A percentile compares a stretch with the other conserved stretches of the same genome.
phyloP scores from a whole-genome alignment of 2,113 vertebrate species.

The Nesogale talazaci region DNA sequence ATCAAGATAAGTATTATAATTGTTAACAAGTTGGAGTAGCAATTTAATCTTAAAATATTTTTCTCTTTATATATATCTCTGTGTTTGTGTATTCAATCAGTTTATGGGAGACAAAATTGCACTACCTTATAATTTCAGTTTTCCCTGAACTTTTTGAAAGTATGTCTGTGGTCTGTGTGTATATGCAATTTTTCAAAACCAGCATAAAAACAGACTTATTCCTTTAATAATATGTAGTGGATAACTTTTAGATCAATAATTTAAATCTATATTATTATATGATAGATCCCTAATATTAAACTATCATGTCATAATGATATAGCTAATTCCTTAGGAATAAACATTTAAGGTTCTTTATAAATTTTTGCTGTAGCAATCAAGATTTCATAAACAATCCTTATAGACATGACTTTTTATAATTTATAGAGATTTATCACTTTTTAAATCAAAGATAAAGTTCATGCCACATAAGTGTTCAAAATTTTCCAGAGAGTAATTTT shows the following conservation, averaged over 20 bases:
- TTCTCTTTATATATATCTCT: not conserved
- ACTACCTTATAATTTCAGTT: too few relatives aligned
- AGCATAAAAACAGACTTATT: too few relatives aligned
- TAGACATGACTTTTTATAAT: not conserved
- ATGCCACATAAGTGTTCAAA: not conserved
- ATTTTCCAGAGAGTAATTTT: not conserved
- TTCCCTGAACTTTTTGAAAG: too few relatives aligned
- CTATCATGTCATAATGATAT: too few relatives aligned
- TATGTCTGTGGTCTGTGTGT: too few relatives aligned
- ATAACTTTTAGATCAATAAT: too few relatives aligned
- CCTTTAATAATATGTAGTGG: too few relatives aligned
- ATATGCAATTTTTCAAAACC: too few relatives aligned
- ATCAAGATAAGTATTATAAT: not conserved
- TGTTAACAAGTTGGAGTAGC: not conserved
- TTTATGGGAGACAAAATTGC: too few relatives aligned
- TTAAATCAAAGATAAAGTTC: slow-evolving; percentile 18
- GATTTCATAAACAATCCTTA: not conserved
- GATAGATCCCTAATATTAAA: too few relatives aligned
- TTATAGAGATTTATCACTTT: not conserved
- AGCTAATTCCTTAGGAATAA: too few relatives aligned
- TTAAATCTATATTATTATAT: too few relatives aligned
- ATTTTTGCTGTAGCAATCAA: slow-evolving; percentile 6
- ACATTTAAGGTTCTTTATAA: not conserved
- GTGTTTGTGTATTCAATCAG: not conserved
- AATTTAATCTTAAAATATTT: not conserved